Evolutionary conservation across 2,797 vertebrate species (phyloP).

Genomic region (Dendrocincla tyrannina): DNA sequence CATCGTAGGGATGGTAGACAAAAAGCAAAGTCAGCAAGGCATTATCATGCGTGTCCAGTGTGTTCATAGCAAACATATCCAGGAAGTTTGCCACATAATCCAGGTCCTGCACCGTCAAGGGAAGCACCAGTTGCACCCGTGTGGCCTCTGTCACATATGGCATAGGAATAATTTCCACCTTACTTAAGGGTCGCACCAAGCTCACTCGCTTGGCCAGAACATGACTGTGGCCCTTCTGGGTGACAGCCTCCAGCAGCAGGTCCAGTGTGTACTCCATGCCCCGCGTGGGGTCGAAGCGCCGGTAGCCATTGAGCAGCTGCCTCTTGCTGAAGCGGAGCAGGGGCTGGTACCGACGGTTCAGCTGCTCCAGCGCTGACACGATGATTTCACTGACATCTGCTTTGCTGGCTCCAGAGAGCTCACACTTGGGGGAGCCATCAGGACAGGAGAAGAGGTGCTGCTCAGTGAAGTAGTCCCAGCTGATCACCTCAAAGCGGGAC

Average conservation of each 20-base stretch:
- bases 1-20: constrained; percentile 90
- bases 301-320: constrained; percentile 90
- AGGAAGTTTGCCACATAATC: constrained; percentile 88
- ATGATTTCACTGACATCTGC: constrained; percentile 85
- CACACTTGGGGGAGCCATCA: constrained; percentile 91
- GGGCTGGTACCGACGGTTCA: constrained; percentile 90
- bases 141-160: constrained; percentile 96
- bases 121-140: constrained; percentile 92
- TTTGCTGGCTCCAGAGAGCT: constrained; percentile 87
- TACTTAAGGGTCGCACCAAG: constrained; percentile 88
- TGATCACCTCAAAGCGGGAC: constrained; percentile 95
- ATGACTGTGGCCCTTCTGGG: constrained; percentile 91
- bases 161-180: constrained; percentile 96
- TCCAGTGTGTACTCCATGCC: constrained; percentile 97
- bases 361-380: constrained; percentile 87
- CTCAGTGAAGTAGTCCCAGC: constrained; percentile 98
- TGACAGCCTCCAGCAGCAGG: constrained; percentile 89
- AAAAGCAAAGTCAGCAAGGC: constrained; percentile 90
- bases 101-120: constrained; percentile 84
- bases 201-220: constrained; percentile 88
- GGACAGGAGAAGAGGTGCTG: constrained; percentile 92
- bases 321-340: constrained; percentile 90
- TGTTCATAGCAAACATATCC: constrained; percentile 90
- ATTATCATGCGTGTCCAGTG: constrained; percentile 91
- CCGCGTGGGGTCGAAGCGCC: constrained; percentile 92